Evolutionary conservation across 1,140 invertebrate genomes (phyloP).

Genomic region (Micrasema longulum): DNA sequence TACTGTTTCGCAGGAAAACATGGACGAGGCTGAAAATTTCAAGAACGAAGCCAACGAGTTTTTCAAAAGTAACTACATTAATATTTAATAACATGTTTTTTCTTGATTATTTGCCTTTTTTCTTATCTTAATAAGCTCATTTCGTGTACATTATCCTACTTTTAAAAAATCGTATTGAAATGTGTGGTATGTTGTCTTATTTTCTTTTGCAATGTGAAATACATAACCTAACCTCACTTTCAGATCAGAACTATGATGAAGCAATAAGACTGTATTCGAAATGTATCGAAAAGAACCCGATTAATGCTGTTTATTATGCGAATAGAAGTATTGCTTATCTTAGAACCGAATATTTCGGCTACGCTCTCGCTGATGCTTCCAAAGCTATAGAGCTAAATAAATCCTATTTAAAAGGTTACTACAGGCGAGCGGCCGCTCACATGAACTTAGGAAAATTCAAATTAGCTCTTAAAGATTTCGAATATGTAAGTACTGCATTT

Average conservation of each 20-base stretch:
- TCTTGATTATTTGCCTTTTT: too few relatives aligned
- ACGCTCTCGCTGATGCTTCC: slow-evolving; percentile 91
- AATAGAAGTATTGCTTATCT: slow-evolving; percentile 97
- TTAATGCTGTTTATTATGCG: slow-evolving; percentile 86
- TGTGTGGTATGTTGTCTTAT: slow-evolving; percentile 5
- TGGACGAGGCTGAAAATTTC: slow-evolving; percentile 75
- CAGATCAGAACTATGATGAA: slow-evolving; percentile 90
- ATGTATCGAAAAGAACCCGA: slow-evolving; percentile 90
- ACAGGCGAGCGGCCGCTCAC: slow-evolving; percentile 93
- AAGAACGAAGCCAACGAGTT: slow-evolving; percentile 88
- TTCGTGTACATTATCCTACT: too few relatives aligned
- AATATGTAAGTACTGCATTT: slow-evolving; percentile 90
- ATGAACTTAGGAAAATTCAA: slow-evolving; percentile 99
- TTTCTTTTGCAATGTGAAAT: slow-evolving; percentile 32
- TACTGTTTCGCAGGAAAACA: slow-evolving; percentile 60
- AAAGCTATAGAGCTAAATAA: slow-evolving; percentile 92
- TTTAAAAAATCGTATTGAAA: neutral
- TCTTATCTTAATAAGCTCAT: neutral
- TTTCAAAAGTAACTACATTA: slow-evolving; percentile 81
- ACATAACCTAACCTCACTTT: slow-evolving; percentile 51
- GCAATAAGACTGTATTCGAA: slow-evolving; percentile 92
- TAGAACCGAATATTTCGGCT: slow-evolving; percentile 93
- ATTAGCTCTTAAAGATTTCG: slow-evolving; percentile 95
- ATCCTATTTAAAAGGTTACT: slow-evolving; percentile 93
- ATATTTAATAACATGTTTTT: slow-evolving; percentile 26